A percentile compares a stretch with the other conserved stretches of the same genome.
These are phyloP conservation scores for Indri indri DNA, from an alignment of 2,113 vertebrate genomes.

Conservation along the genomic window DNA sequence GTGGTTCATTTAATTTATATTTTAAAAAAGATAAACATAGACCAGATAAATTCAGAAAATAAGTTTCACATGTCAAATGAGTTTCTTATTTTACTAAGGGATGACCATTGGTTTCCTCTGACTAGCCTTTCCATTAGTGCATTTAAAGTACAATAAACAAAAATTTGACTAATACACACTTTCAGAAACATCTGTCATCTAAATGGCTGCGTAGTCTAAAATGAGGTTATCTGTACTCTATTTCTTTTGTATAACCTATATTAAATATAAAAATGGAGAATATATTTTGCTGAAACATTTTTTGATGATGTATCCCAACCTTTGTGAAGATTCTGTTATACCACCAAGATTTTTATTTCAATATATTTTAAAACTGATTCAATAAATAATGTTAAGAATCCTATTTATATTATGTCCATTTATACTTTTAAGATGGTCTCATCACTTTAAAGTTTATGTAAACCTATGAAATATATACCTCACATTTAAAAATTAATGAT, in stretches of 20 bases:
- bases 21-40: background rate
- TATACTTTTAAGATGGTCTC: background rate
- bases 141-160: background rate
- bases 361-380: background rate
- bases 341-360: constrained; percentile 4
- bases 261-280: background rate
- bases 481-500: background rate
- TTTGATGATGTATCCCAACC: background rate
- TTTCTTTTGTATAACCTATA: background rate
- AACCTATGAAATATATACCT: background rate
- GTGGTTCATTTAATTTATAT: background rate
- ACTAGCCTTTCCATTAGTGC: background rate
- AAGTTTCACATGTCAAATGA: background rate
- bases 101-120: background rate
- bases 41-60: background rate
- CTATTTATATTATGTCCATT: background rate
- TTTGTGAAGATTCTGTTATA: background rate
- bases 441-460: background rate
- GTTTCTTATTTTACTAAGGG: background rate
- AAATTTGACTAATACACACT: background rate
- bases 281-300: background rate
- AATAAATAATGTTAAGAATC: background rate
- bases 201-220: background rate
- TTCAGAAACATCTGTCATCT: background rate
- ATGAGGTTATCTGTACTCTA: background rate